Conservation (phyloP, 2,888 invertebrate genomes). For the Drosophila cognata region DNA sequence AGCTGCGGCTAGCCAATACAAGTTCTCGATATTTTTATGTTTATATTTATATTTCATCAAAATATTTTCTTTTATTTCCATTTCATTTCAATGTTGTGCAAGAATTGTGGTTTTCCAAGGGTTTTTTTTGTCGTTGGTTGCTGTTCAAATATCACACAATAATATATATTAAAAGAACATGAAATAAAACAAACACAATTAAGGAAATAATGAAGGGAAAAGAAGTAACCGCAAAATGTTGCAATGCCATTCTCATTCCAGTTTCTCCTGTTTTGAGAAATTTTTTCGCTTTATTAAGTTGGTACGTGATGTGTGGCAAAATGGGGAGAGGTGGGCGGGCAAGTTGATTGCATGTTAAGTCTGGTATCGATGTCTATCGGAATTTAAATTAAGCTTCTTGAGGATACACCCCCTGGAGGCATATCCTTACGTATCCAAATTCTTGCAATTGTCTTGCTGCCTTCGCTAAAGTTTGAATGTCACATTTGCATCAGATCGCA, state of each 20-base stretch:
- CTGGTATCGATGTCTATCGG: conserved; percentile 21
- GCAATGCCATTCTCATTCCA: not conserved
- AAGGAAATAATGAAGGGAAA: conserved; percentile 23
- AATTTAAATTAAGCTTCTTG: conserved; percentile 15
- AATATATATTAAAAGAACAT: conserved; percentile 7
- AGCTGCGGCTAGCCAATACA: not conserved
- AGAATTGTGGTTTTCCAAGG: not conserved
- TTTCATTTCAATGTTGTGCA: not conserved
- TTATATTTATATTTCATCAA: conserved; percentile 11
- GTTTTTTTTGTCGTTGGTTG: not conserved
- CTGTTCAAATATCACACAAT: conserved; percentile 9
- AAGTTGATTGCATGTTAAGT: conserved; percentile 21
- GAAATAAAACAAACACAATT: conserved; percentile 34
- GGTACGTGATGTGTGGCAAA: not conserved
- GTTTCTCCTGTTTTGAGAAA: not conserved
- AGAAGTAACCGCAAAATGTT: conserved; percentile 12
- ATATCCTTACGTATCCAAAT: not conserved
- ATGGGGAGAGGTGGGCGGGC: not conserved
- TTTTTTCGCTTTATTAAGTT: conserved; percentile 1
- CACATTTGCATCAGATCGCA: conserved; percentile 25
- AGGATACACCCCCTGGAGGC: conserved; percentile 1
- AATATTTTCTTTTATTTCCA: not conserved
- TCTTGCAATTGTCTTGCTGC: conserved; percentile 32
- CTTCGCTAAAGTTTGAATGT: conserved; percentile 29
- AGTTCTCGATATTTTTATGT: not conserved